phyloP scores from a whole-genome alignment of 2,888 invertebrate species.

The Apamea anceps region DNA sequence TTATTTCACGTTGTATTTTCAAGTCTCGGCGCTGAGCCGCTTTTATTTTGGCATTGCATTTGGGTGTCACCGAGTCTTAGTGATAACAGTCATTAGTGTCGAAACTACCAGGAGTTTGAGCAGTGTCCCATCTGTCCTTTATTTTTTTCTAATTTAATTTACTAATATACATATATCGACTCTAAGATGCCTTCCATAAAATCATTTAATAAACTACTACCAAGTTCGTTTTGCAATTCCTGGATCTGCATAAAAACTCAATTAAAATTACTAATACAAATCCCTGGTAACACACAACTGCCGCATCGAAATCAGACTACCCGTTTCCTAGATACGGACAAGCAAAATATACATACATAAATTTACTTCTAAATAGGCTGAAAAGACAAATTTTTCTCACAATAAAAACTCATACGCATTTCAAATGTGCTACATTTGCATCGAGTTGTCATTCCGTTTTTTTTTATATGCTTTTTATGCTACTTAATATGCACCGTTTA shows the following conservation, averaged over 20 bases:
- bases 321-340: slow-evolving; percentile 58
- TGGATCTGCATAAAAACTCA: slow-evolving; percentile 38
- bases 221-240: background rate
- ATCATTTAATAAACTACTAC: background rate
- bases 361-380: slow-evolving; percentile 52
- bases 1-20: background rate
- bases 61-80: background rate
- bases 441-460: slow-evolving; percentile 57
- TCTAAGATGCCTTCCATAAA: background rate
- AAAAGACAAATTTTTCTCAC: slow-evolving; percentile 65
- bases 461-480: slow-evolving; percentile 52
- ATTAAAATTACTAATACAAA: slow-evolving; percentile 50
- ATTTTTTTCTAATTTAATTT: background rate
- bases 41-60: no score
- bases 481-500: slow-evolving; percentile 67
- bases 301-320: slow-evolving; percentile 37
- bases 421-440: slow-evolving; percentile 65
- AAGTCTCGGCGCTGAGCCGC: no score
- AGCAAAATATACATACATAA: slow-evolving; percentile 47
- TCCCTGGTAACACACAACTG: slow-evolving; percentile 32
- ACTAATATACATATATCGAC: background rate
- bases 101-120: background rate
- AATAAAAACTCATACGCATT: slow-evolving; percentile 64
- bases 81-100: background rate
- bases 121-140: background rate